These are phyloP conservation scores for Myotis daubentonii DNA, from an alignment of 2,797 vertebrate species.

Conservation along the genomic window DNA sequence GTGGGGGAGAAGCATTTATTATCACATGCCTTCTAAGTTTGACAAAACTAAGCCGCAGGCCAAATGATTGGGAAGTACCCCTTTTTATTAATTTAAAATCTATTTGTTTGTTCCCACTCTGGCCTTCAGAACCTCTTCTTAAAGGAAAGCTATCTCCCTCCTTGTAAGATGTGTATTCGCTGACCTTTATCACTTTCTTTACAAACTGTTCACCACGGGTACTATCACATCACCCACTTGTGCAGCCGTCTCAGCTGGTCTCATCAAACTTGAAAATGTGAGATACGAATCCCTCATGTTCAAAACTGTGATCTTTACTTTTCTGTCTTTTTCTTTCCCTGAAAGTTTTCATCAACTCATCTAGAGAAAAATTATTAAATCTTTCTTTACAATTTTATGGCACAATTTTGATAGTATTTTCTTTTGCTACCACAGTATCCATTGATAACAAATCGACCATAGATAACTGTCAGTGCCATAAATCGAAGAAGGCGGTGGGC, in stretches of 20 bases:
- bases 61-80: constrained; percentile 87
- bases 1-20: constrained; percentile 89
- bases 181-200: not conserved
- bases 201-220: not conserved
- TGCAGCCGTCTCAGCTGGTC: not conserved
- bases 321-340: not conserved
- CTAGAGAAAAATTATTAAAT: constrained; percentile 38
- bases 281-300: not conserved
- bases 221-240: not conserved
- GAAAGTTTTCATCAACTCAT: constrained; percentile 5
- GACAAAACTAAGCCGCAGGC: constrained; percentile 89
- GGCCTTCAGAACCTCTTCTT: constrained; percentile 58
- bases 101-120: constrained; percentile 83
- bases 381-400: not conserved
- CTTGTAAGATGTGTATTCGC: not conserved
- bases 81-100: constrained; percentile 89
- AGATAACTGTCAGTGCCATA: constrained; percentile 71
- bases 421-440: constrained; percentile 10
- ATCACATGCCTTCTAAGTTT: constrained; percentile 90
- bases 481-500: constrained; percentile 56
- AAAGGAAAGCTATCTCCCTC: not conserved
- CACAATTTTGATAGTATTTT: constrained; percentile 55
- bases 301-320: not conserved
- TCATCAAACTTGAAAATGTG: constrained; percentile 14
- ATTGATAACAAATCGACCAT: constrained; percentile 54